phyloP scores from a whole-genome alignment of 2,113 vertebrate species.

The Psilopogon haemacephalus region DNA sequence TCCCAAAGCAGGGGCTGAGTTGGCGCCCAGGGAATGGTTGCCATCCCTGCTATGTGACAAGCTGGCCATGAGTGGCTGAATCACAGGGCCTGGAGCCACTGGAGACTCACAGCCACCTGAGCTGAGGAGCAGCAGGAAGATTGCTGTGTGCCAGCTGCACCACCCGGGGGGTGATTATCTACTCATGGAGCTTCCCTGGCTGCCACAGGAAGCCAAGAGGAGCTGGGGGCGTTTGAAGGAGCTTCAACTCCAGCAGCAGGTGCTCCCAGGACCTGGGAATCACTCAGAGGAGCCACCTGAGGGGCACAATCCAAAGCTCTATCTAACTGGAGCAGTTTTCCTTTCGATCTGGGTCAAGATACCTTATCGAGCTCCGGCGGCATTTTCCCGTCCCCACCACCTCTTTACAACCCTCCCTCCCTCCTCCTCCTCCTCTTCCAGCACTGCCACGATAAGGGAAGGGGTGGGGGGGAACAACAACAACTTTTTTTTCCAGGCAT shows the following conservation, averaged over 20 bases:
- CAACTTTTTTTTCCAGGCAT: not conserved
- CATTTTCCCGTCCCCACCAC: not conserved
- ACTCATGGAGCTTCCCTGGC: not conserved
- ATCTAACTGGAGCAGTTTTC: not conserved
- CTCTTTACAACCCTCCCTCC: not conserved
- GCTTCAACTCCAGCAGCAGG: not conserved
- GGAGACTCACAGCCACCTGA: not conserved
- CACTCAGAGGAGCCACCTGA: not conserved
- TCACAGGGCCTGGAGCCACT: not conserved
- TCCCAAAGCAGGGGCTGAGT: not conserved
- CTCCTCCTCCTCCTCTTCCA: not conserved
- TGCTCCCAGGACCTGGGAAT: not conserved
- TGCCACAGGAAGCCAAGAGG: not conserved
- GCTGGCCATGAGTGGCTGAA: not conserved
- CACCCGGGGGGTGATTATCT: slow-evolving; percentile 15
- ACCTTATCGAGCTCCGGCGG: not conserved
- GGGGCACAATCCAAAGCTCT: not conserved
- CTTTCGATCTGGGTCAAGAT: not conserved
- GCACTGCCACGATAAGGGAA: not conserved
- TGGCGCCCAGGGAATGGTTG: slow-evolving; percentile 22
- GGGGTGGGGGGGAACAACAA: not conserved
- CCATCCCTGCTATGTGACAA: slow-evolving; percentile 28
- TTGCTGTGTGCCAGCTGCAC: not conserved
- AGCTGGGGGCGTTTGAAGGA: not conserved
- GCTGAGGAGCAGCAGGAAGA: not conserved